These are phyloP conservation scores for Heliconius ismenius DNA, from an alignment of 2,888 invertebrate species.

Conservation along the genomic window DNA sequence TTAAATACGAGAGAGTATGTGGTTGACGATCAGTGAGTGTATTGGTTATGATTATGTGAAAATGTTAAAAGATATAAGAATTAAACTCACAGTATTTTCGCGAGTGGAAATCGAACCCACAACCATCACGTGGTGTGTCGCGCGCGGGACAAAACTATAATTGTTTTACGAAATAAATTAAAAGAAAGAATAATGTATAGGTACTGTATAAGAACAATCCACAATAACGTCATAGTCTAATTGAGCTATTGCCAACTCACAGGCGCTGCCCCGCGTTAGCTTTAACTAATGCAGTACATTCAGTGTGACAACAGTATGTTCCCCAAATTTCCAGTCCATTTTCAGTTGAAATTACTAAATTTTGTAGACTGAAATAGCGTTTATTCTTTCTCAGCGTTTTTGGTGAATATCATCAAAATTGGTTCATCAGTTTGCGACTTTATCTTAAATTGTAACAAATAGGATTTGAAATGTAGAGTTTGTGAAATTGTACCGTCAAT, in stretches of 20 bases:
- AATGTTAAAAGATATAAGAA: not conserved
- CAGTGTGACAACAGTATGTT: not conserved
- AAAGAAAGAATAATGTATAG: not conserved
- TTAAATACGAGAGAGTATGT: slow-evolving; percentile 34
- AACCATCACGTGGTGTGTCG: not conserved
- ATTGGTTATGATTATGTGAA: not conserved
- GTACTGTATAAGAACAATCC: not conserved
- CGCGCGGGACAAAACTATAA: too few relatives aligned
- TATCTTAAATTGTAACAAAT: not conserved
- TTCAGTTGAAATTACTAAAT: slow-evolving; percentile 6
- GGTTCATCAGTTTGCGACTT: not conserved
- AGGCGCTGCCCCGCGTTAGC: not conserved
- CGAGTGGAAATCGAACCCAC: not conserved
- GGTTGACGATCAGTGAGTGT: not conserved
- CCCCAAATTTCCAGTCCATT: not conserved
- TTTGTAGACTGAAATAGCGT: not conserved
- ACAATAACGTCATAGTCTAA: not conserved
- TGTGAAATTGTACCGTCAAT: too few relatives aligned
- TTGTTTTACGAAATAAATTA: too few relatives aligned
- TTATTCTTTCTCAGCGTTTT: not conserved
- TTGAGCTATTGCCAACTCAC: not conserved
- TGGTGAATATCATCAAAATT: not conserved
- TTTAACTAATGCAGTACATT: slow-evolving; percentile 5
- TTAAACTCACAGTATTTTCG: not conserved
- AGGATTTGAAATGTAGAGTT: not conserved